Percentiles rank a stretch among this genome's conserved stretches.
phyloP scores from a whole-genome alignment of 53 echinoderm and acorn worm genomes.

The Actinopyga echinites region DNA sequence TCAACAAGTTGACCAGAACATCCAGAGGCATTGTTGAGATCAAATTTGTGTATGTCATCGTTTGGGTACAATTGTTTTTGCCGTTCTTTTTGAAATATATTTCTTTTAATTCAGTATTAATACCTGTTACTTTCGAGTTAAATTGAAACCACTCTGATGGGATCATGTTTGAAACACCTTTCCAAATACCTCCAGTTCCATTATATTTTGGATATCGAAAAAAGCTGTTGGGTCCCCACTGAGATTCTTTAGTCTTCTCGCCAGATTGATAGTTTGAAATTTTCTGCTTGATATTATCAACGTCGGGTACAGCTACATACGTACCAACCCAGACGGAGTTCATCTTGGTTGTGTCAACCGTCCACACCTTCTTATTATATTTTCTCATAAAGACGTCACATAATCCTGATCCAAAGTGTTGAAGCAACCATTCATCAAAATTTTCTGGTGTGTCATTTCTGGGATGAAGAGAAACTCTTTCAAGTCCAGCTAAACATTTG shows the following conservation, averaged over 20 bases:
- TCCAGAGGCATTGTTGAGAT: slow-evolving; percentile 46
- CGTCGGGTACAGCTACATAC: slow-evolving; percentile 45
- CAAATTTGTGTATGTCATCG: slow-evolving; percentile 18
- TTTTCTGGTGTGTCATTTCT: slow-evolving; percentile 1
- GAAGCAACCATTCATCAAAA: slow-evolving; percentile 55
- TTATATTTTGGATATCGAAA: slow-evolving; percentile 48
- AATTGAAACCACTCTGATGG: slow-evolving; percentile 53
- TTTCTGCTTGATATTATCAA: slow-evolving; percentile 39
- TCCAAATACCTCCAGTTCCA: slow-evolving; percentile 46
- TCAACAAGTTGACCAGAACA: neutral
- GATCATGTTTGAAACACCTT: slow-evolving; percentile 29
- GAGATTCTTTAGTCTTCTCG: neutral
- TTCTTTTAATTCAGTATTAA: slow-evolving; percentile 27
- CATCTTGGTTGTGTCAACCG: slow-evolving; percentile 38
- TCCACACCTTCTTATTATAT: slow-evolving; percentile 57
- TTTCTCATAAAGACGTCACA: slow-evolving; percentile 59
- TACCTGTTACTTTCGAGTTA: slow-evolving; percentile 20
- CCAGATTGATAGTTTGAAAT: neutral
- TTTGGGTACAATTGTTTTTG: neutral
- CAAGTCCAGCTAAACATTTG: slow-evolving; percentile 36
- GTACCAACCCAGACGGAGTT: slow-evolving; percentile 55
- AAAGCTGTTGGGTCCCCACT: slow-evolving; percentile 44
- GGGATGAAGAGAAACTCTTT: slow-evolving; percentile 2
- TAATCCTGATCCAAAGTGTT: slow-evolving; percentile 38
- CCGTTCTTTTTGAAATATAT: neutral